These are phyloP conservation scores for Trichogramma dendrolimi DNA, from an alignment of 2,888 invertebrate species.

Conservation along the genomic window DNA sequence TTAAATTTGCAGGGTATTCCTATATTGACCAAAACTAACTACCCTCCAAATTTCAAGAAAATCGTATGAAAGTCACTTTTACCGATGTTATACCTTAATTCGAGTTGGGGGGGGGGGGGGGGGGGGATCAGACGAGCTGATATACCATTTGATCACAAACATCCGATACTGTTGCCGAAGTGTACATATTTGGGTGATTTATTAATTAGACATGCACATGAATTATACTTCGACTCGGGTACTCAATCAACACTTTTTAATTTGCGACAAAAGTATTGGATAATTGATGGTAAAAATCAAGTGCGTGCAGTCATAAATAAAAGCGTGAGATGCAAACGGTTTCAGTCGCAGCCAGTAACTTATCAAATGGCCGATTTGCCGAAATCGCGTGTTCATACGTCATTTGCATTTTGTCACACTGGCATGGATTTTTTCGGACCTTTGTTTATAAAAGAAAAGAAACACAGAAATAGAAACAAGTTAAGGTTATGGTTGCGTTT, in stretches of 20 bases:
- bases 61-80: no score
- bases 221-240: conserved; percentile 31
- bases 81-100: no score
- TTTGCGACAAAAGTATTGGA: conserved; percentile 33
- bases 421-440: conserved; percentile 40
- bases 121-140: conserved; percentile 33
- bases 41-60: no score
- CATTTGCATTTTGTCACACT: conserved; percentile 32
- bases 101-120: no score
- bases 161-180: conserved; percentile 35
- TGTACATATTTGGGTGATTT: conserved; percentile 32
- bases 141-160: conserved; percentile 24
- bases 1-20: no score
- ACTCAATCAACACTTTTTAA: conserved; percentile 32
- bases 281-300: conserved; percentile 27
- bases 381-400: conserved; percentile 25
- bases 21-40: no score
- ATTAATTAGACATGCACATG: conserved; percentile 32
- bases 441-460: conserved; percentile 31
- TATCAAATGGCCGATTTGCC: conserved; percentile 39
- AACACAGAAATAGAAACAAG: conserved; percentile 24
- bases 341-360: background rate
- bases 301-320: conserved; percentile 19
- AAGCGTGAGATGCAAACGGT: conserved; percentile 16
- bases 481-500: conserved; percentile 30